Conservation (phyloP, 30 jellyfish, hydroid and myxozoan genomes). For the Chrysaora quinquecirrha region DNA sequence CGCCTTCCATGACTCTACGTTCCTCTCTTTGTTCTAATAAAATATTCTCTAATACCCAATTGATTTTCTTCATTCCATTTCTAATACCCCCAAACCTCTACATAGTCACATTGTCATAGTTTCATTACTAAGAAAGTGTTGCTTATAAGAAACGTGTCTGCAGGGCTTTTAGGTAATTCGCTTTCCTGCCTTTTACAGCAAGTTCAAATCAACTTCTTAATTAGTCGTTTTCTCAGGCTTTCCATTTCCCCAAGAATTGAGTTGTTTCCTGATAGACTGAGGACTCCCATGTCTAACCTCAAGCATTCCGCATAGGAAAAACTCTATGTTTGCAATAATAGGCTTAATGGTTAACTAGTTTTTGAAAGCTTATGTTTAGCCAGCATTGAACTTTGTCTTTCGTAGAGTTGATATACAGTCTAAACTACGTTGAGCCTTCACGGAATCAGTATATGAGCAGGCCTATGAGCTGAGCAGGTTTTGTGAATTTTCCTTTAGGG, state of each 20-base stretch:
- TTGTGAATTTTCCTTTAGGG: too few relatives aligned
- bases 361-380: too few relatives aligned
- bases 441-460: too few relatives aligned
- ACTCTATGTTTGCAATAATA: not conserved
- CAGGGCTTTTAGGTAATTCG: not conserved
- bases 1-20: slow-evolving; percentile 15
- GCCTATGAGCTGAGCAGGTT: too few relatives aligned
- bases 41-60: not conserved
- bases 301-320: not conserved
- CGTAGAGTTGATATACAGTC: too few relatives aligned
- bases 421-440: too few relatives aligned
- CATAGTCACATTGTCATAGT: not conserved
- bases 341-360: not conserved
- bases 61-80: slow-evolving; percentile 7
- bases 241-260: not conserved
- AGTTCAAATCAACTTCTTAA: not conserved
- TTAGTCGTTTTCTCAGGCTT: slow-evolving; percentile 1
- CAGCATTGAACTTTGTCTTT: too few relatives aligned
- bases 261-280: not conserved
- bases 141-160: too few relatives aligned
- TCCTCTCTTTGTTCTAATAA: not conserved
- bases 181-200: not conserved
- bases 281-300: not conserved
- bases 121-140: too few relatives aligned
- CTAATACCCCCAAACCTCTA: not conserved